Evolutionary conservation across 1,140 invertebrate genomes (phyloP).

Genomic region (Phymorhynchus buccinoides): DNA sequence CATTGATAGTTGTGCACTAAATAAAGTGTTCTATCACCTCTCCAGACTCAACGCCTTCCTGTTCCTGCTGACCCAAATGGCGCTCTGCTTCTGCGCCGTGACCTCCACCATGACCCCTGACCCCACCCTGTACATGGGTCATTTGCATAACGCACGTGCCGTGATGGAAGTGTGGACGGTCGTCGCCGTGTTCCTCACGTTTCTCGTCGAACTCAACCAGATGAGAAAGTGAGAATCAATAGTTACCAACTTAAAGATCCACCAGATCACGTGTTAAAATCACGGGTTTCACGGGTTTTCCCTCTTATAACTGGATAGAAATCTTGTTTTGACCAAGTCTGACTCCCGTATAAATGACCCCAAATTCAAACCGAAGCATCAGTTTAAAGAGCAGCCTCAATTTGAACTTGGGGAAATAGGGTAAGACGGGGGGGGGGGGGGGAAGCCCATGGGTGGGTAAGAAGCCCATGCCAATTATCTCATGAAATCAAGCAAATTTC

Average conservation of each 20-base stretch:
- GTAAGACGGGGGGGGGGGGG: no score
- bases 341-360: no score
- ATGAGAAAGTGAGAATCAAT: conserved; percentile 61
- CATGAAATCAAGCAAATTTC: no score
- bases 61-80: conserved; percentile 54
- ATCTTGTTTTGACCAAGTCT: background rate
- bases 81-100: conserved; percentile 56
- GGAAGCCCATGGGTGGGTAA: no score
- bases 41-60: conserved; percentile 56
- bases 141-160: conserved; percentile 55
- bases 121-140: conserved; percentile 49
- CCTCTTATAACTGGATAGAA: background rate
- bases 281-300: no score
- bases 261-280: no score
- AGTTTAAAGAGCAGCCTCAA: no score
- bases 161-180: conserved; percentile 53
- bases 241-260: no score
- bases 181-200: conserved; percentile 47
- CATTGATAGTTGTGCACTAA: no score
- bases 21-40: background rate
- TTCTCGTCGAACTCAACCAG: conserved; percentile 61
- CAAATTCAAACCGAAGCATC: no score
- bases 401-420: no score
- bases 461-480: no score
- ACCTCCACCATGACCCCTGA: conserved; percentile 48